Evolutionary conservation across 2,888 invertebrate genomes (phyloP), one percentile per base, ranked within the genome.

Genomic region (Pristionchus fissidentatus): DNA sequence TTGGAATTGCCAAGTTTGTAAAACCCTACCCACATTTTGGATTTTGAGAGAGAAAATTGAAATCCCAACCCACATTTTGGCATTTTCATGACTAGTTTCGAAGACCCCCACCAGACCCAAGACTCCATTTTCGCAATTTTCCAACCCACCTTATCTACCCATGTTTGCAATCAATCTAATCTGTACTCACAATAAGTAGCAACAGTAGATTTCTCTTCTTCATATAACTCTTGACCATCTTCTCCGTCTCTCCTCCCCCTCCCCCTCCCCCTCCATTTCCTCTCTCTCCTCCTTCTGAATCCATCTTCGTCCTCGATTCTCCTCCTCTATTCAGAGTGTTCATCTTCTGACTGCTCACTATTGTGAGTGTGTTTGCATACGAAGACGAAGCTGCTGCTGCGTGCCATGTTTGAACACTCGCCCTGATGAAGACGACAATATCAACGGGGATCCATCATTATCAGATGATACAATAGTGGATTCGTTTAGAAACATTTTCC

Each of bases 151-250:
- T 41, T 8, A 41, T n/a, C n/a, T n/a, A n/a, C n/a, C n/a, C n/a
- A n/a, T n/a, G n/a, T 66, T 29, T 55, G 32, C 7, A 3, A 57
- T 22, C 57, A 66, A 84, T 86, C 84, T 55, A 10, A n/a, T 19
- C 57, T 57, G 29, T 3, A 91, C 93, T 93, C 88, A 95, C 96
- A 94, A 99, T 94, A 19, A 98, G 94, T 90, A 97, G 96, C 55
- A 99, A 93, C 88, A 99, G 97, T 3, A 99, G 94, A 93, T 97
- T 97, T 84, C 98, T 94, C 92, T 97, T 97, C 93, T 96, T 95
- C 87, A 97, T 95, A 93, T 97, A 98, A 91, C 97, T 97, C 78
- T 87, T 88, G 32, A 91, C 86, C 62, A 83, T 38, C 41, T 73
- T 83, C 41, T 83, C 83, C 46, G 41, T 26, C 41, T 73, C 70